These are phyloP conservation scores for Echeneis naucrates DNA, from an alignment of 2,797 vertebrate species.

Conservation along the genomic window DNA sequence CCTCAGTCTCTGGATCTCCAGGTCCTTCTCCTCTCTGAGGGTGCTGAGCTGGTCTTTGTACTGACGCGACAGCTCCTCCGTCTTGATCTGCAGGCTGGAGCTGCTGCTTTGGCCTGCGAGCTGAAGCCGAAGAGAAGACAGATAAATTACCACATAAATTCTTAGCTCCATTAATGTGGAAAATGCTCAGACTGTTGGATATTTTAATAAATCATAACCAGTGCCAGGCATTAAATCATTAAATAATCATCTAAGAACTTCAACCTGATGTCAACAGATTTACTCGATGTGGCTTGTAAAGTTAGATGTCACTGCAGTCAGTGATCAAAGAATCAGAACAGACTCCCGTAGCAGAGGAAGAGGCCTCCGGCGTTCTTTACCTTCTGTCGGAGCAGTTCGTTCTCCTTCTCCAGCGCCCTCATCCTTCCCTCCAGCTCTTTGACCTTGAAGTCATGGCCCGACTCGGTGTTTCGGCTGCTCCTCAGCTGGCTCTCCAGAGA, in stretches of 20 bases:
- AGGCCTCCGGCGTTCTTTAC: constrained; percentile 63
- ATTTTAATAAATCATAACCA: no score
- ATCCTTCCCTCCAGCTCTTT: constrained; percentile 91
- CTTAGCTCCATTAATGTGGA: not conserved
- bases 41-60: constrained; percentile 89
- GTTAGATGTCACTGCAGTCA: not conserved
- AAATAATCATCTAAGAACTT: not conserved
- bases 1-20: constrained; percentile 89
- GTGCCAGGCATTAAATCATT: no score
- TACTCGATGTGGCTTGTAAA: not conserved
- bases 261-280: not conserved
- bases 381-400: constrained; percentile 90
- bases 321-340: not conserved
- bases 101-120: constrained; percentile 82
- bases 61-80: constrained; percentile 90
- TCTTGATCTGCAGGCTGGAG: constrained; percentile 86
- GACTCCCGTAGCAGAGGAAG: not conserved
- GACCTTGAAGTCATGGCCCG: constrained; percentile 87
- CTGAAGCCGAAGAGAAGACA: constrained; percentile 59
- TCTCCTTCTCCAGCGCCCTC: constrained; percentile 91
- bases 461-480: constrained; percentile 79
- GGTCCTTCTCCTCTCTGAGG: constrained; percentile 90
- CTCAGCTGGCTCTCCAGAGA: constrained; percentile 88
- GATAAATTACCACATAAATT: not conserved
- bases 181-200: no score